Percentiles rank a stretch among this genome's conserved stretches.
These are phyloP conservation scores for Dynastes tityus DNA, from an alignment of 2,888 invertebrate genomes.

Conservation along the genomic window DNA sequence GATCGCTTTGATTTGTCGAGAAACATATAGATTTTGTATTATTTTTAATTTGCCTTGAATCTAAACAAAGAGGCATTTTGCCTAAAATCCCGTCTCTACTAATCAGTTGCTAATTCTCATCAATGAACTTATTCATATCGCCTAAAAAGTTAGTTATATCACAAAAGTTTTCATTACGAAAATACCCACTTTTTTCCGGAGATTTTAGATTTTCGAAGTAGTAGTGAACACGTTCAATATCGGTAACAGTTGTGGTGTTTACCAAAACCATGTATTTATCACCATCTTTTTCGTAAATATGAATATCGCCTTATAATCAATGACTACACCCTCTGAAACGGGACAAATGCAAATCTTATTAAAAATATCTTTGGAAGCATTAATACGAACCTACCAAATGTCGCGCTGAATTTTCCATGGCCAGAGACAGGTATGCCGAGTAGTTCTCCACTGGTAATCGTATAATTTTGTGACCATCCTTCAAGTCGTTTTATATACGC, in stretches of 20 bases:
- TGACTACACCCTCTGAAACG: constrained; percentile 22
- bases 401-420: constrained; percentile 28
- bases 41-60: too few species aligned
- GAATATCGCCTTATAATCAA: constrained; percentile 27
- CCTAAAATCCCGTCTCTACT: too few species aligned
- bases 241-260: not conserved
- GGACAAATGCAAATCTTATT: not conserved
- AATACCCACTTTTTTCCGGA: constrained; percentile 11
- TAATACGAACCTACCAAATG: constrained; percentile 13
- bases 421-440: constrained; percentile 13
- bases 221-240: not conserved
- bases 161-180: too few species aligned
- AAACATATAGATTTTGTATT: too few species aligned
- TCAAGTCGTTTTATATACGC: not conserved
- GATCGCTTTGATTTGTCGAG: too few species aligned
- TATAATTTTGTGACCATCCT: not conserved
- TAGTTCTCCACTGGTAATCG: constrained; percentile 13
- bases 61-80: too few species aligned
- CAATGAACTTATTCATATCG: too few species aligned
- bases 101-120: too few species aligned
- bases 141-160: too few species aligned
- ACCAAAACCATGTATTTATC: constrained; percentile 22
- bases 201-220: constrained; percentile 33
- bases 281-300: constrained; percentile 24
- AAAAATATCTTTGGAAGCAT: not conserved